These are phyloP conservation scores for Argopecten irradians DNA, from an alignment of 1,140 invertebrate genomes.

Conservation along the genomic window DNA sequence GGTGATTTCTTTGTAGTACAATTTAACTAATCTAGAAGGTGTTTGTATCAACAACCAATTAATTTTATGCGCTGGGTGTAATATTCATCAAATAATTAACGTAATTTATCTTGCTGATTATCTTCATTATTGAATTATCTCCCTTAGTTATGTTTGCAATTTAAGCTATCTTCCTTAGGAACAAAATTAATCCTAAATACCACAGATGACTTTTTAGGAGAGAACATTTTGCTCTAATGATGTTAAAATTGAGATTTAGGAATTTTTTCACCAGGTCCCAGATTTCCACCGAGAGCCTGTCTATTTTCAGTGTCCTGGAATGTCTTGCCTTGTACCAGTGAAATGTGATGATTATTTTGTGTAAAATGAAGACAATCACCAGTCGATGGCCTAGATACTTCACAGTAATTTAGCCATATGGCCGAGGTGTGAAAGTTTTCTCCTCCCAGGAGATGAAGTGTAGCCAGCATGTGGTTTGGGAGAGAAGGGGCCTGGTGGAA, in stretches of 20 bases:
- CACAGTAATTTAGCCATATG: not conserved
- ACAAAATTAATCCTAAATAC: not conserved
- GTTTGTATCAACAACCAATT: not conserved
- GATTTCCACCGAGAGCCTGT: not conserved
- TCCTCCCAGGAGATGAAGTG: not conserved
- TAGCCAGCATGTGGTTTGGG: not conserved
- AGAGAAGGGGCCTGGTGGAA: not conserved
- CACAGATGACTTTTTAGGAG: not conserved
- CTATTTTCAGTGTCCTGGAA: not conserved
- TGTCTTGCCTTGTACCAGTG: not conserved
- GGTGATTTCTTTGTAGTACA: not conserved
- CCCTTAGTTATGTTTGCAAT: not conserved
- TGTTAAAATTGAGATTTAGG: not conserved
- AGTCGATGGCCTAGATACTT: not conserved
- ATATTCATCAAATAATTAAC: not conserved
- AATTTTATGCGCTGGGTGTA: not conserved
- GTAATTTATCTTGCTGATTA: not conserved
- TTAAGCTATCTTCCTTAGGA: not conserved
- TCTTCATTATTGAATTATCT: not conserved
- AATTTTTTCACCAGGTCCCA: not conserved
- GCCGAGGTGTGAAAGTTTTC: constrained; percentile 3
- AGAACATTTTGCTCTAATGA: not conserved
- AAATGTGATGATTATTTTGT: not conserved
- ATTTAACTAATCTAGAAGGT: not conserved
- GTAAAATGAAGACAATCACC: not conserved